Evolutionary conservation across 1,140 invertebrate genomes (phyloP).

Genomic region (Drosophila pseudoobscura): DNA sequence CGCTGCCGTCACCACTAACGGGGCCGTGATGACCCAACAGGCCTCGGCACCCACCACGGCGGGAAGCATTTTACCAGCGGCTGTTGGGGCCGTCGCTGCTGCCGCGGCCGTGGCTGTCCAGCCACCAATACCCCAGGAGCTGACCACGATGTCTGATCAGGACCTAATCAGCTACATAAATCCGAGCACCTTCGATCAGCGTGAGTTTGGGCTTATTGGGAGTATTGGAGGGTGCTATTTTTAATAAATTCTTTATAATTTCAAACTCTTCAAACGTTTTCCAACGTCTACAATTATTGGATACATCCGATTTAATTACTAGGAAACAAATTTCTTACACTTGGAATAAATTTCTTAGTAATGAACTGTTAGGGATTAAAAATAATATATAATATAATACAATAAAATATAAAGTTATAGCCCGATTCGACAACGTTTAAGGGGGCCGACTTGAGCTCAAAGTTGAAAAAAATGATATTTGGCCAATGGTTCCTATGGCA

Average conservation of each 20-base stretch:
- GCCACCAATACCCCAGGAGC: conserved; percentile 87
- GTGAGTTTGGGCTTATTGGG: conserved; percentile 82
- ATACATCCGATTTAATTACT: too few relatives aligned
- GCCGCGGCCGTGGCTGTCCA: conserved; percentile 73
- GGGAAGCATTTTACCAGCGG: conserved; percentile 62
- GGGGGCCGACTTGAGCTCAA: too few relatives aligned
- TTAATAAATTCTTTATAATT: background rate
- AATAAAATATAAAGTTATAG: too few relatives aligned
- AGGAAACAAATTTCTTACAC: too few relatives aligned
- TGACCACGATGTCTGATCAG: conserved; percentile 92
- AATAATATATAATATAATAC: too few relatives aligned
- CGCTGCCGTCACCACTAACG: conserved; percentile 79
- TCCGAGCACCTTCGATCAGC: conserved; percentile 92
- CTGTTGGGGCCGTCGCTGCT: conserved; percentile 63
- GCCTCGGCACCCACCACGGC: conserved; percentile 60
- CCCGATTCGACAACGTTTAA: too few relatives aligned
- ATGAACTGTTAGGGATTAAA: too few relatives aligned
- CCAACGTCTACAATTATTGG: too few relatives aligned
- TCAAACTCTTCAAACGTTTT: too few relatives aligned
- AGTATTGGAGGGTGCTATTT: background rate
- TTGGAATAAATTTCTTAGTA: too few relatives aligned
- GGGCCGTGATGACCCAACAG: conserved; percentile 77
- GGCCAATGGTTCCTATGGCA: too few relatives aligned
- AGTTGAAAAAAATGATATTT: too few relatives aligned
- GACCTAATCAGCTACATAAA: conserved; percentile 94